Percentiles rank a stretch among this genome's conserved stretches.
Conservation (phyloP, 2,113 vertebrate genomes). For the Colaptes auratus region DNA sequence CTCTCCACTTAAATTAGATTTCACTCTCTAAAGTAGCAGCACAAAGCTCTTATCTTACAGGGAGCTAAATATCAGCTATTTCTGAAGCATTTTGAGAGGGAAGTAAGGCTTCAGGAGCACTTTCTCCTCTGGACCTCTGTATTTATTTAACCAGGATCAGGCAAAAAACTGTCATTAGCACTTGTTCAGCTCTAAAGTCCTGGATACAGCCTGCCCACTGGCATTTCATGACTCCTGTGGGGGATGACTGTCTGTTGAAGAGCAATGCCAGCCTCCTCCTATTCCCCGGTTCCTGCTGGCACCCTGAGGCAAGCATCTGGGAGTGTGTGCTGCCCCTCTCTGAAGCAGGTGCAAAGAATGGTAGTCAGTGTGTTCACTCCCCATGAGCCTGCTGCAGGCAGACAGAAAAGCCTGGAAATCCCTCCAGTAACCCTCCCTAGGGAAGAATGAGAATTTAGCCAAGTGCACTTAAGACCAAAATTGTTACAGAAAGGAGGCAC, state of each 20-base stretch:
- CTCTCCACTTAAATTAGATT: not conserved
- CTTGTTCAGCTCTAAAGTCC: not conserved
- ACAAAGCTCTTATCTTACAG: not conserved
- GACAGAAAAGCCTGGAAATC: constrained; percentile 64
- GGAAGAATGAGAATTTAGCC: constrained; percentile 56
- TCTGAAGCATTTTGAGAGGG: not conserved
- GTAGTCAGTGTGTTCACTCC: constrained; percentile 55
- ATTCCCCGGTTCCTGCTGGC: constrained; percentile 59
- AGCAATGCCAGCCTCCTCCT: constrained; percentile 54
- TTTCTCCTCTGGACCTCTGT: not conserved
- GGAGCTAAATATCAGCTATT: not conserved
- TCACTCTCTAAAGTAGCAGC: not conserved
- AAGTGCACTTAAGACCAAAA: constrained; percentile 57
- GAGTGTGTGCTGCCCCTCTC: constrained; percentile 49
- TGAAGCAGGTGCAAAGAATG: constrained; percentile 65
- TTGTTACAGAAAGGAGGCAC: constrained; percentile 56
- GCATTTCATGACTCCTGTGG: constrained; percentile 32
- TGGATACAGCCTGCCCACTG: not conserved
- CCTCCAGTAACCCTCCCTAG: constrained; percentile 40
- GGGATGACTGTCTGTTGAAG: constrained; percentile 50
- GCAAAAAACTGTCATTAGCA: not conserved
- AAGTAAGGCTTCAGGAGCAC: not conserved
- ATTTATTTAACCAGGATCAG: not conserved
- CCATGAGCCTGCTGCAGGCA: constrained; percentile 61
- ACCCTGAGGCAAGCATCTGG: constrained; percentile 68